phyloP scores from a whole-genome alignment of 2,113 vertebrate genomes.

The human (Homo sapiens) region DNA sequence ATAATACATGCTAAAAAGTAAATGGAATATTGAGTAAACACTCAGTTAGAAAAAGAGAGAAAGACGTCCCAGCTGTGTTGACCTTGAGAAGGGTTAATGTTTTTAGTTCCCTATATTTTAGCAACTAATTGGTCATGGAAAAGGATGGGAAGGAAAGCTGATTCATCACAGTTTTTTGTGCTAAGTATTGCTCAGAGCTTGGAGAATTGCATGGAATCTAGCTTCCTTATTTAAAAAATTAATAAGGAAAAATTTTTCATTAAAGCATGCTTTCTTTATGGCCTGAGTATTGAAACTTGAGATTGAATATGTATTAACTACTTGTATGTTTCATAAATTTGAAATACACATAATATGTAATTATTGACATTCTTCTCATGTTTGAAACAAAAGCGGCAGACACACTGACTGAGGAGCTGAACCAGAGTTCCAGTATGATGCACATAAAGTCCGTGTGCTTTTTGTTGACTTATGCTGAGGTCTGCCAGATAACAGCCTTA shows the following conservation, averaged over 20 bases:
- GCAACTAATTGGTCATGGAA: neutral
- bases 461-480: constrained; percentile 55
- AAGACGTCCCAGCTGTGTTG: neutral
- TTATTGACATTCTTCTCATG: constrained; percentile 13
- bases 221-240: constrained; percentile 34
- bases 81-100: neutral
- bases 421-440: neutral
- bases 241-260: neutral
- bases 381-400: neutral
- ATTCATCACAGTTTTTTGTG: neutral
- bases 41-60: neutral
- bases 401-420: neutral
- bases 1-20: neutral
- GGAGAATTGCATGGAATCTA: neutral
- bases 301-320: neutral
- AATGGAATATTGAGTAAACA: neutral
- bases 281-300: neutral
- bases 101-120: constrained; percentile 26
- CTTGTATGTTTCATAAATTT: constrained; percentile 15
- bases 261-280: constrained; percentile 27
- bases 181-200: neutral
- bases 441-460: neutral
- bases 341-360: neutral
- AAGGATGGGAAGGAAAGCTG: neutral
- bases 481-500: constrained; percentile 25